Evolutionary conservation across 2,888 invertebrate genomes (phyloP).

Genomic region (Chelonus formosanus): DNA sequence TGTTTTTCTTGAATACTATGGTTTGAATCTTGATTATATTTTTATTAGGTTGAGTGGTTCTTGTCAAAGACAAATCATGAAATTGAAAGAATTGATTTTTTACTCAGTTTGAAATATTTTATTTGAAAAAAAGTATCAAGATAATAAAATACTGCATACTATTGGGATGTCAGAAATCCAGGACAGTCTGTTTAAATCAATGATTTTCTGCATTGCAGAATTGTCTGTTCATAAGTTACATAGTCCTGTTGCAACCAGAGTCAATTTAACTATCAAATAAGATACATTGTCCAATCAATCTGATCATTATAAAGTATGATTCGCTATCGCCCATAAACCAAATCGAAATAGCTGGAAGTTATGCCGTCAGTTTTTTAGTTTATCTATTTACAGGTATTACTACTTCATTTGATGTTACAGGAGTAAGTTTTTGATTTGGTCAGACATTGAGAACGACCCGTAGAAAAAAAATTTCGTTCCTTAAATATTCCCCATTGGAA

Average conservation of each 20-base stretch:
- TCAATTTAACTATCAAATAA: neutral
- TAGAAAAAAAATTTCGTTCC: too few species aligned
- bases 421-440: too few species aligned
- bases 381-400: conserved; percentile 5
- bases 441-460: too few species aligned
- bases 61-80: conserved; percentile 46
- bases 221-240: neutral
- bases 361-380: too few species aligned
- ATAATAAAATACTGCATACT: conserved; percentile 12
- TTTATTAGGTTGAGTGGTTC: conserved; percentile 10
- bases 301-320: conserved; percentile 18
- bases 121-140: neutral
- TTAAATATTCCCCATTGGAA: too few species aligned
- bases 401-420: too few species aligned
- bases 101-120: conserved; percentile 3
- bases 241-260: too few species aligned
- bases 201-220: conserved; percentile 25
- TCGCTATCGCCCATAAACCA: conserved; percentile 5
- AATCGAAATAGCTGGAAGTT: neutral
- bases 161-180: neutral
- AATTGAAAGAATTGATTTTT: conserved; percentile 42
- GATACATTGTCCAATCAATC: conserved; percentile 12
- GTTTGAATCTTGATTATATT: too few species aligned
- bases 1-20: neutral
- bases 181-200: conserved; percentile 14